These are phyloP conservation scores for Apoderus coryli DNA, from an alignment of 2,888 invertebrate species.

Conservation along the genomic window DNA sequence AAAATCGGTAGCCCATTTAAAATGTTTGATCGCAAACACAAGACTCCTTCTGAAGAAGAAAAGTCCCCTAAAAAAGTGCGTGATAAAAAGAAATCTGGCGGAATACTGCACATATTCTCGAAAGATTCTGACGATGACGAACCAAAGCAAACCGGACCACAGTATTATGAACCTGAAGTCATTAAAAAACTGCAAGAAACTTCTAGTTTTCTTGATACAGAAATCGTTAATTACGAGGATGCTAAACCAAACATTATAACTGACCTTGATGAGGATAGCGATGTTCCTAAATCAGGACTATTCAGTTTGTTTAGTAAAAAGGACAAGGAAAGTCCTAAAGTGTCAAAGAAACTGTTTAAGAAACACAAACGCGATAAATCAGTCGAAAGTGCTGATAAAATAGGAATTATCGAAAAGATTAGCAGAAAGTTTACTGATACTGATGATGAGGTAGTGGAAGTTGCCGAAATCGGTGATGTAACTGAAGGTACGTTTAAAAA, in stretches of 20 bases:
- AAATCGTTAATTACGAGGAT: constrained; percentile 24
- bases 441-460: constrained; percentile 11
- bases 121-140: constrained; percentile 12
- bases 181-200: constrained; percentile 19
- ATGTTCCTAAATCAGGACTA: constrained; percentile 19
- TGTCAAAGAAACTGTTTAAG: constrained; percentile 18
- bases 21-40: constrained; percentile 18
- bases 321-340: constrained; percentile 19
- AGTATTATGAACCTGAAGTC: constrained; percentile 11
- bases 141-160: constrained; percentile 3
- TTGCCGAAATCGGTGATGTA: constrained; percentile 7
- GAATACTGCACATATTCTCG: constrained; percentile 14
- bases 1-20: constrained; percentile 19
- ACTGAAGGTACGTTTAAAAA: too few relatives aligned
- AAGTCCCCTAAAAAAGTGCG: constrained; percentile 11
- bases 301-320: constrained; percentile 22
- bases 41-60: constrained; percentile 10
- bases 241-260: constrained; percentile 19
- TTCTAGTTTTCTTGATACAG: constrained; percentile 20
- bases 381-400: constrained; percentile 14
- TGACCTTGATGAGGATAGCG: constrained; percentile 20
- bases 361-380: constrained; percentile 19
- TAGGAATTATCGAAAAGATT: constrained; percentile 17
- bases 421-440: constrained; percentile 17
- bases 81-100: constrained; percentile 10